phyloP scores from a whole-genome alignment of 2,888 invertebrate genomes.

The Subacronicta megacephala region DNA sequence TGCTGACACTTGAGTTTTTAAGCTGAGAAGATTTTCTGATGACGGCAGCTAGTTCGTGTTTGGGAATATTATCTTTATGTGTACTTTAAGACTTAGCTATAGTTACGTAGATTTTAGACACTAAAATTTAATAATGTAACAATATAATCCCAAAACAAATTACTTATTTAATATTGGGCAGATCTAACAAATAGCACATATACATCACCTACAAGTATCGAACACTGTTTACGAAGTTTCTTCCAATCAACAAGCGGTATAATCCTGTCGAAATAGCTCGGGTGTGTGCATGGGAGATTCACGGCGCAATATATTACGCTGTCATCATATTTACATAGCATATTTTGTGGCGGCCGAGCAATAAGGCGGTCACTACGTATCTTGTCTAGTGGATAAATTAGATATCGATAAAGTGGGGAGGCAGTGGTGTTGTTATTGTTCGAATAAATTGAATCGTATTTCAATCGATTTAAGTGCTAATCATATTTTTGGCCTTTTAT shows the following conservation, averaged over 20 bases:
- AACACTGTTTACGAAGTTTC: slow-evolving; percentile 40
- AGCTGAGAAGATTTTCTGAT: too few relatives aligned
- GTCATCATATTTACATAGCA: slow-evolving; percentile 69
- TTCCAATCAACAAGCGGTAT: slow-evolving; percentile 44
- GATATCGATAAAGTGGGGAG: slow-evolving; percentile 37
- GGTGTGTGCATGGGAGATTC: slow-evolving; percentile 11
- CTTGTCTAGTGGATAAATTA: slow-evolving; percentile 67
- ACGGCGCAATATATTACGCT: slow-evolving; percentile 56
- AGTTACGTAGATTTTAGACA: too few relatives aligned
- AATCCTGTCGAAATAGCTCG: not conserved
- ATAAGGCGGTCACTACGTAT: slow-evolving; percentile 59
- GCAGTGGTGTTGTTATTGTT: slow-evolving; percentile 8
- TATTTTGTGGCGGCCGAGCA: slow-evolving; percentile 62
- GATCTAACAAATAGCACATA: slow-evolving; percentile 20
- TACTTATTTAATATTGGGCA: slow-evolving; percentile 3
- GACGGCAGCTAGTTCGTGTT: too few relatives aligned
- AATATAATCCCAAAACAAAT: too few relatives aligned
- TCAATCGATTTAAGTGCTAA: slow-evolving; percentile 16
- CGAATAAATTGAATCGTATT: slow-evolving; percentile 11
- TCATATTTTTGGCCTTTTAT: too few relatives aligned
- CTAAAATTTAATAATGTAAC: too few relatives aligned
- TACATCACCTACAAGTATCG: slow-evolving; percentile 26
- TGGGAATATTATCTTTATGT: too few relatives aligned
- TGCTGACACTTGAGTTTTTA: too few relatives aligned
- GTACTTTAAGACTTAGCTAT: too few relatives aligned